Evolutionary conservation across 2,113 vertebrate species (phyloP).

Genomic region (Peromyscus polionotus): DNA sequence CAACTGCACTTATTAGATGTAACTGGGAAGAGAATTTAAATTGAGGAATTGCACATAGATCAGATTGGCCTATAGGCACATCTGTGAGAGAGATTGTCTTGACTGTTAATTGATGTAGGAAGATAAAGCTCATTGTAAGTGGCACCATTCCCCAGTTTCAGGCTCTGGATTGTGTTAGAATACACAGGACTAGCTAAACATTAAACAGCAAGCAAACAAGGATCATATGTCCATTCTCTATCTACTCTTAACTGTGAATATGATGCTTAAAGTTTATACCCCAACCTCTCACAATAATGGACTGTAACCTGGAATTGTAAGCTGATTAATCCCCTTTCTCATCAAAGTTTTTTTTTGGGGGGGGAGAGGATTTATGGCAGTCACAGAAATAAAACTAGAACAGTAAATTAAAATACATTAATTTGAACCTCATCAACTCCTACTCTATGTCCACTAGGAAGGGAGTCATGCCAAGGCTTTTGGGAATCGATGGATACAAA

Average conservation of each 20-base stretch:
- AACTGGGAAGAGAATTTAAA: not conserved
- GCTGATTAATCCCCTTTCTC: not conserved
- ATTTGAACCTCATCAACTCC: not conserved
- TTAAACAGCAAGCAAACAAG: not conserved
- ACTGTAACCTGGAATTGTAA: not conserved
- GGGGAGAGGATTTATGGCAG: not conserved
- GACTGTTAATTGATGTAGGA: not conserved
- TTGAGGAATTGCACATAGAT: not conserved
- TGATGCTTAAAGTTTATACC: not conserved
- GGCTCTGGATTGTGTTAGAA: not conserved
- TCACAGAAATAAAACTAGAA: not conserved
- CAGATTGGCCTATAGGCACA: not conserved
- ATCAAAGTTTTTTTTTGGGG: not conserved
- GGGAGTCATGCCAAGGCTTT: not conserved
- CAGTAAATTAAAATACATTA: not conserved
- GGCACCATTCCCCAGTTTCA: not conserved
- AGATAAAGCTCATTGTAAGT: not conserved
- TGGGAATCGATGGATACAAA: not conserved
- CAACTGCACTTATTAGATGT: not conserved
- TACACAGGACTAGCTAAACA: not conserved
- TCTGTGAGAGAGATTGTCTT: not conserved
- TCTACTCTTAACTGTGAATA: not conserved
- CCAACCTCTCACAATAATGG: not conserved
- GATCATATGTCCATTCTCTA: not conserved
- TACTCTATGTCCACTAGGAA: not conserved